Percentiles rank a stretch among this genome's conserved stretches.
phyloP scores from a whole-genome alignment of 2,888 invertebrate species.

The Gari tellinella region DNA sequence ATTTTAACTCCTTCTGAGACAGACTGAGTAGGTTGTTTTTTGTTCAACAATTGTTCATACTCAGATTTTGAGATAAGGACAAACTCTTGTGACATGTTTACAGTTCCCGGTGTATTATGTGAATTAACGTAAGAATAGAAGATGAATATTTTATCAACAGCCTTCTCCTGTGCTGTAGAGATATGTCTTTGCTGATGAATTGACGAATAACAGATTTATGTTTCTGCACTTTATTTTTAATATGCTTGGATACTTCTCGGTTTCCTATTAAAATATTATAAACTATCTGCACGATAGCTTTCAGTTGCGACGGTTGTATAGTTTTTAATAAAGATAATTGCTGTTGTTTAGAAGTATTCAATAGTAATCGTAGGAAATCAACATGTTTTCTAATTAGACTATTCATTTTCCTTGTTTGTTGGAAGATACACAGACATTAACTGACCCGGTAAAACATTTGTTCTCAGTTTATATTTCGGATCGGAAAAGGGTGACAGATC shows the following conservation, averaged over 20 bases:
- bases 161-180: conserved; percentile 25
- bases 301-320: conserved; percentile 31
- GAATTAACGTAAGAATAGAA: conserved; percentile 32
- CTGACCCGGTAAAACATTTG: conserved; percentile 51
- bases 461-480: conserved; percentile 51
- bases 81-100: no score
- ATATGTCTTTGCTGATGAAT: conserved; percentile 33
- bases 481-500: conserved; percentile 55
- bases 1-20: no score
- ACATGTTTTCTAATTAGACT: conserved; percentile 12
- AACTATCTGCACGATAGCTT: conserved; percentile 30
- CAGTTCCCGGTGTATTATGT: no score
- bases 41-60: no score
- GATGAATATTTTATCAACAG: conserved; percentile 22
- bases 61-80: no score
- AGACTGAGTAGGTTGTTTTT: no score
- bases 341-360: conserved; percentile 22
- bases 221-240: conserved; percentile 35
- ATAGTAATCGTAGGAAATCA: conserved; percentile 29
- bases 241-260: conserved; percentile 7
- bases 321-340: conserved; percentile 10
- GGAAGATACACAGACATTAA: conserved; percentile 39
- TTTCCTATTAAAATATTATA: conserved; percentile 26
- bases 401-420: conserved; percentile 16
- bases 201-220: conserved; percentile 38